These are phyloP conservation scores for Neofelis nebulosa DNA, from an alignment of 2,113 vertebrate genomes.

Conservation along the genomic window DNA sequence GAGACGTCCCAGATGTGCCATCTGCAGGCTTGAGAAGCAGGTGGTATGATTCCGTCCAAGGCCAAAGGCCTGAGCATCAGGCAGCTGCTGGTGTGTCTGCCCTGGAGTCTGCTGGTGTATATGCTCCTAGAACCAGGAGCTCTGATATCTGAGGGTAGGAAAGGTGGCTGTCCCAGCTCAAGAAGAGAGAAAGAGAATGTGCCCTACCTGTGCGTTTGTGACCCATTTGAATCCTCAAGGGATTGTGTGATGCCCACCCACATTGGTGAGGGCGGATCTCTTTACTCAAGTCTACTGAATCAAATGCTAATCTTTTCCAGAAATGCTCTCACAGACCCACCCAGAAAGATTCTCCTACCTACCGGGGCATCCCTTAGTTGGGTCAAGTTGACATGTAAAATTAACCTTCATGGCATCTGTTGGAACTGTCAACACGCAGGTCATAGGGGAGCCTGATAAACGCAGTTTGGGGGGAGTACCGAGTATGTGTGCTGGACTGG, in stretches of 20 bases:
- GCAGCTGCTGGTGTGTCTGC: neutral
- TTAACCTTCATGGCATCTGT: neutral
- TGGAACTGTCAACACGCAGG: neutral
- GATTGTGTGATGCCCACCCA: neutral
- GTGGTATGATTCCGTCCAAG: neutral
- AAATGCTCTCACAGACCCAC: neutral
- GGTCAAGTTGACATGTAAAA: neutral
- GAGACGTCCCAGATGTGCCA: neutral
- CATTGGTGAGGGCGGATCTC: neutral
- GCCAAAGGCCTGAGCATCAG: neutral
- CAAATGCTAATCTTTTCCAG: neutral
- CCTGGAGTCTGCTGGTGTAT: neutral
- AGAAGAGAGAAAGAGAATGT: neutral
- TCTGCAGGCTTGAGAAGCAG: neutral
- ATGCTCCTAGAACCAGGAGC: neutral
- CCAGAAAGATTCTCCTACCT: neutral
- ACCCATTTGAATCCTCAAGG: neutral
- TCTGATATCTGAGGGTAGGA: neutral
- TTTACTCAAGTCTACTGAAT: neutral
- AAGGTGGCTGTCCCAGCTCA: neutral
- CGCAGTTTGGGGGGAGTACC: neutral
- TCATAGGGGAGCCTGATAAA: neutral
- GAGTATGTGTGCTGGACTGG: neutral
- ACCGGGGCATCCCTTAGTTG: neutral
- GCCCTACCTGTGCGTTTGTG: neutral